Base-by-base conservation (phyloP, 2,888 invertebrate genomes). In the Xestia sexstrigata region DNA sequence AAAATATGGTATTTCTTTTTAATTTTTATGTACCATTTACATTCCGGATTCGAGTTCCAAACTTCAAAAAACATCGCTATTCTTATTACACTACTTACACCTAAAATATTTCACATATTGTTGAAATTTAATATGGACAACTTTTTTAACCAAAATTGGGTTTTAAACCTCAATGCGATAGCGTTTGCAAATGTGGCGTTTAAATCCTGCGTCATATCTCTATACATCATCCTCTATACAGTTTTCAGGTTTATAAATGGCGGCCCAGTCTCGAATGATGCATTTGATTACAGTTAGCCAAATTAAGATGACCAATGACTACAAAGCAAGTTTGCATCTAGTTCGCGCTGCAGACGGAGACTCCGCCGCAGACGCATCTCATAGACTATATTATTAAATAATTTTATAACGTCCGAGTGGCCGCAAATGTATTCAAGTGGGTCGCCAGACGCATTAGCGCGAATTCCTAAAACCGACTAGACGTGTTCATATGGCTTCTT, bases 371-470 rank as follows among this genome's bases (percentile, higher is more conserved):
- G 84, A 83, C 84, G 84, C 87, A 89, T 87, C 87, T 74, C 78
- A 88, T 88, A 89, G 82, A 89, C 83, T 84, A 86, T 89, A 89
- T 91, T 89, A 91, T 91, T 91, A 90, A 91, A 91, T 91, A 88
- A 90, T 91, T 89, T 90, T 87, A 87, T 85, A 90, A 85, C 88
- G 86, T 87, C 86, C 87, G 84, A 90, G 72, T 81, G 86, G 88
- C 89, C 84, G 89, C 84, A 89, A 91, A 92, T 91, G 88, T 92
- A 92, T 92, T 91, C 88, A 95, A 94, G 92, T 95, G 92, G 95
- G 94, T 92, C 95, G 92, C 94, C 94, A 95, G 95, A 95, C 95
- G 90, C 95, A 95, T 95, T 95, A 95, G 93, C 91, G 92, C 88
- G 91, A 91, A 94, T 93, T 93, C 94, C 92, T 89, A 94, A 94